These are phyloP conservation scores for Lasioglossum leucozonium DNA, from an alignment of 2,888 invertebrate species.

Conservation along the genomic window DNA sequence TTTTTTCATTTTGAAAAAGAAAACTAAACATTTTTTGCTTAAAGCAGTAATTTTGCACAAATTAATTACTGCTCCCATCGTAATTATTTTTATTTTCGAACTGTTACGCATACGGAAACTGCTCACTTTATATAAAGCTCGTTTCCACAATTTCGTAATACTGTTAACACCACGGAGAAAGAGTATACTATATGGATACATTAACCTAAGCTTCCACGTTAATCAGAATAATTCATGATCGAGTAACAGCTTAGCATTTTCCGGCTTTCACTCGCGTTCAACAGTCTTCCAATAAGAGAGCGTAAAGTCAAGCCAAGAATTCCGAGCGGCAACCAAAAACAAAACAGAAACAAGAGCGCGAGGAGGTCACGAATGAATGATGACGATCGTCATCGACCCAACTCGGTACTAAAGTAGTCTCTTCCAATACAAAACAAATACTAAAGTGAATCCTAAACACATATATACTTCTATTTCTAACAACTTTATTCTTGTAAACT, in stretches of 20 bases:
- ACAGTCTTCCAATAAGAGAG: background rate
- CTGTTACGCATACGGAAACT: background rate
- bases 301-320: background rate
- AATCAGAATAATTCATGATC: conserved; percentile 9
- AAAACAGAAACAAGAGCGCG: background rate
- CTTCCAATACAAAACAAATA: background rate
- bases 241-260: background rate
- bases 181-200: background rate
- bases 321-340: background rate
- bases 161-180: background rate
- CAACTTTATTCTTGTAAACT: too few species aligned
- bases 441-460: background rate
- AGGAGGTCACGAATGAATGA: background rate
- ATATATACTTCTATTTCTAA: too few species aligned
- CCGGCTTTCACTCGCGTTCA: background rate
- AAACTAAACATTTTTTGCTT: background rate
- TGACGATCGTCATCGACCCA: background rate
- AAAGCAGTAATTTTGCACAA: background rate
- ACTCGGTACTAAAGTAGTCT: background rate
- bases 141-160: background rate
- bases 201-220: background rate
- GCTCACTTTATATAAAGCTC: background rate
- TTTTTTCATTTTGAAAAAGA: background rate
- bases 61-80: background rate
- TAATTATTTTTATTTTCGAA: background rate